Evolutionary conservation across 2,888 invertebrate genomes (phyloP).

Genomic region (Spicauda simplicius): DNA sequence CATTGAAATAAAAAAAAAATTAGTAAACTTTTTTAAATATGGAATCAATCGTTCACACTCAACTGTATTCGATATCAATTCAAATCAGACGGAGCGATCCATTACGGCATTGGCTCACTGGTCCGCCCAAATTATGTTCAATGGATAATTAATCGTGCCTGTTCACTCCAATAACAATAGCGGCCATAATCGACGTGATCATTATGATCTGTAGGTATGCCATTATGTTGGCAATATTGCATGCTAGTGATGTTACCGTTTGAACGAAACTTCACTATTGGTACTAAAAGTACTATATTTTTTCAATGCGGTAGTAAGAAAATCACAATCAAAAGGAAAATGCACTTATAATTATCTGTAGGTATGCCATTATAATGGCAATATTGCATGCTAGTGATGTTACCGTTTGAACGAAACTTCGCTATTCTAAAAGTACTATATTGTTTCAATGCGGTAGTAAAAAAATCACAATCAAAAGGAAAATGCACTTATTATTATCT

Average conservation of each 20-base stretch:
- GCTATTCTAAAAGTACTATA: too few relatives aligned
- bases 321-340: too few relatives aligned
- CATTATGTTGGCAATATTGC: conserved; percentile 20
- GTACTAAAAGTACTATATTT: too few relatives aligned
- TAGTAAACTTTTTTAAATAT: neutral
- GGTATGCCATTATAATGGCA: too few relatives aligned
- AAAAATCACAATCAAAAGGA: too few relatives aligned
- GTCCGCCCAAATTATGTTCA: conserved; percentile 83
- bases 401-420: too few relatives aligned
- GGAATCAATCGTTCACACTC: conserved; percentile 21
- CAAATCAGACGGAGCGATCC: conserved; percentile 60
- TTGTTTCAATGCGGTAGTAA: too few relatives aligned
- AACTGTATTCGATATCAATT: conserved; percentile 58
- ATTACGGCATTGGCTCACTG: conserved; percentile 61
- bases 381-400: too few relatives aligned
- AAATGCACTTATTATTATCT: conserved; percentile 64
- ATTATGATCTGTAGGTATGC: conserved; percentile 53
- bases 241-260: conserved; percentile 12
- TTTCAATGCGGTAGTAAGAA: too few relatives aligned
- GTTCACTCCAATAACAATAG: conserved; percentile 77
- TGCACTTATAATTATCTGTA: too few relatives aligned
- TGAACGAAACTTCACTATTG: too few relatives aligned
- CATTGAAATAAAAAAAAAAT: too few relatives aligned
- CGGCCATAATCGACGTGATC: conserved; percentile 56
- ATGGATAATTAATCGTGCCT: conserved; percentile 80